phyloP scores from a whole-genome alignment of 2,797 vertebrate genomes.

The Pipistrellus pygmaeus region DNA sequence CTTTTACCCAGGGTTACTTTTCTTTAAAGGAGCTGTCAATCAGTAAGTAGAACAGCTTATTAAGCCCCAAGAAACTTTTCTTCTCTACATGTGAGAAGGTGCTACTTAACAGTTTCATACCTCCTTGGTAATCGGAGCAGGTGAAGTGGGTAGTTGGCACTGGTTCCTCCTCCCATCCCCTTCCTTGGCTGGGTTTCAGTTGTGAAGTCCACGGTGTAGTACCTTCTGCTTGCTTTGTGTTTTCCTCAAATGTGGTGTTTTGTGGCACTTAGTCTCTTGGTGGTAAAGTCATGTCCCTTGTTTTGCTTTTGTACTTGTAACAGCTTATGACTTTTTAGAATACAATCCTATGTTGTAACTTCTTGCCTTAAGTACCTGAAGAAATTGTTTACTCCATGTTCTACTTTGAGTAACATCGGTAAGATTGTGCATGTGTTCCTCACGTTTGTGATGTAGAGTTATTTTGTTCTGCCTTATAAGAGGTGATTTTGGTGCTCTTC shows the following conservation, averaged over 20 bases:
- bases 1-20: conserved; percentile 12
- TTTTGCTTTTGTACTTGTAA: neutral
- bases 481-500: conserved; percentile 80
- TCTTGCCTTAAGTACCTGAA: neutral
- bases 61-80: neutral
- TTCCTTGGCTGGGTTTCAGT: neutral
- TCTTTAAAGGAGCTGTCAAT: conserved; percentile 32
- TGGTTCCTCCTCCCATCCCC: neutral
- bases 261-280: neutral
- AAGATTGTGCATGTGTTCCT: neutral
- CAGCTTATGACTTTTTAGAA: conserved; percentile 37
- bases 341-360: neutral
- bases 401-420: neutral
- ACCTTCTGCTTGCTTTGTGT: conserved; percentile 30
- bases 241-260: conserved; percentile 29
- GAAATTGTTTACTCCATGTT: neutral
- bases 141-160: neutral
- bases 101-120: neutral
- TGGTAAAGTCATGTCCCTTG: neutral
- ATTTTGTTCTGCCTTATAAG: conserved; percentile 60
- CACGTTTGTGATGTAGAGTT: neutral
- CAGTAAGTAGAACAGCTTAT: neutral
- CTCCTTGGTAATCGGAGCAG: conserved; percentile 22
- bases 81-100: conserved; percentile 17
- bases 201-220: neutral